Evolutionary conservation across 2,113 vertebrate species (phyloP), one percentile per base, ranked within the genome.

Genomic region (Perca fluviatilis): DNA sequence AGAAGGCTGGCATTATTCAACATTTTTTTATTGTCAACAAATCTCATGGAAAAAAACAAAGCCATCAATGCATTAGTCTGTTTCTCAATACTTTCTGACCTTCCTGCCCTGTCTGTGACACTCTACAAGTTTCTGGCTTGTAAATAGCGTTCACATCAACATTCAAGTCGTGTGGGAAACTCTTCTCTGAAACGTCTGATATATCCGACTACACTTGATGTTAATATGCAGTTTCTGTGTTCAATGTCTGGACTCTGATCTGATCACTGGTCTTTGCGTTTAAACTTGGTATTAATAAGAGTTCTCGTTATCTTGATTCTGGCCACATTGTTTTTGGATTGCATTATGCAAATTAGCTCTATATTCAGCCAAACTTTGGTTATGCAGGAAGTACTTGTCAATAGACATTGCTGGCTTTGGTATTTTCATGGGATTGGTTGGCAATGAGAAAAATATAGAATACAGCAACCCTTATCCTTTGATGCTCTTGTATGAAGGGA

Each of bases 1-100:
- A 79, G 21, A 66, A 82, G 50, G 54, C 65, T 60, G 43, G 14
- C 16, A 12, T 67, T 85, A 69, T 76, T 68, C 14, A 23, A 1
- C 11, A n/a, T 49, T 27, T 21, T 58, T 13, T 27, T 43, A 4
- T 10, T 27, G 49, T 63, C 25, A 57, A 49, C 23, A 47, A 25
- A 58, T 65, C 5, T 12, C 16, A 10, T 23, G 11, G 13, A 27
- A 21, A 30, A 7, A 36, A 63, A 5, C 3, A 65, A n/a, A 67
- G 8, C 5, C 19, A 21, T 53, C 21, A 12, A 27, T n/a, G 15
- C 27, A 43, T 58, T 21, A 2, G 25, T 70, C 25, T 30, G 50
- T 83, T 40, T 80, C 36, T 49, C 15, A 6, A 23, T 6, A 14
- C 43, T 18, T 4, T 23, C 8, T 27, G 62, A 21, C 62, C 30